Evolutionary conservation across 2,113 vertebrate genomes (phyloP).

Genomic region (Opisthocomus hoazin): DNA sequence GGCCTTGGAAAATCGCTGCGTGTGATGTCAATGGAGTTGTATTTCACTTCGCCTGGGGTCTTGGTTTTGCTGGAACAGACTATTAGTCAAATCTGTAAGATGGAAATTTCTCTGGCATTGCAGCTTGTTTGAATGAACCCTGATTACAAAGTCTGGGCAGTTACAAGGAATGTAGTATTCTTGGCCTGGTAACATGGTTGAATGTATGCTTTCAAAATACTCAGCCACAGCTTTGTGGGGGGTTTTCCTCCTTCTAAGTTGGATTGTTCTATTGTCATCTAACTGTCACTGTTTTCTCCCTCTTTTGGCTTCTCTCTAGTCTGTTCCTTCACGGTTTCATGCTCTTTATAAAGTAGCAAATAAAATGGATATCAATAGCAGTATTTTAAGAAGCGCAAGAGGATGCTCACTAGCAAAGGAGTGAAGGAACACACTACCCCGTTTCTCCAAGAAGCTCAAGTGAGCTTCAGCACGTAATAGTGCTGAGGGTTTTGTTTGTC

Average conservation of each 20-base stretch:
- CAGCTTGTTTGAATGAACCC: neutral
- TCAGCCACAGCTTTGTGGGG: neutral
- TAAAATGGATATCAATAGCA: neutral
- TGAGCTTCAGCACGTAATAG: neutral
- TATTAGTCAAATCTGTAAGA: neutral
- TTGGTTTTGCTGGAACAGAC: neutral
- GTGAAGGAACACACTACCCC: neutral
- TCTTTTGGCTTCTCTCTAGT: neutral
- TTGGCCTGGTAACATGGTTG: neutral
- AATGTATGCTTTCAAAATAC: neutral
- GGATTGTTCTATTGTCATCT: neutral
- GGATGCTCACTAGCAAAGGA: neutral
- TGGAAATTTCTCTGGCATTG: neutral
- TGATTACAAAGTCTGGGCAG: neutral
- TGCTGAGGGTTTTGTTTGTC: neutral
- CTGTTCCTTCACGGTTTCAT: neutral
- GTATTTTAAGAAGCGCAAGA: neutral
- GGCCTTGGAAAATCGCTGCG: neutral
- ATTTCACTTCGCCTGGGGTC: slow-evolving; percentile 7
- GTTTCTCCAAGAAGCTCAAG: neutral
- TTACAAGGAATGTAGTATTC: neutral
- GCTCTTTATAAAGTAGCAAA: neutral
- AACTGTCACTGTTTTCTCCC: neutral
- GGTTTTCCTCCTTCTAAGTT: neutral
- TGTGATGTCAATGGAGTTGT: neutral